Base-by-base conservation (phyloP, 1,140 invertebrate genomes). In the Lordiphosa mommai region DNA sequence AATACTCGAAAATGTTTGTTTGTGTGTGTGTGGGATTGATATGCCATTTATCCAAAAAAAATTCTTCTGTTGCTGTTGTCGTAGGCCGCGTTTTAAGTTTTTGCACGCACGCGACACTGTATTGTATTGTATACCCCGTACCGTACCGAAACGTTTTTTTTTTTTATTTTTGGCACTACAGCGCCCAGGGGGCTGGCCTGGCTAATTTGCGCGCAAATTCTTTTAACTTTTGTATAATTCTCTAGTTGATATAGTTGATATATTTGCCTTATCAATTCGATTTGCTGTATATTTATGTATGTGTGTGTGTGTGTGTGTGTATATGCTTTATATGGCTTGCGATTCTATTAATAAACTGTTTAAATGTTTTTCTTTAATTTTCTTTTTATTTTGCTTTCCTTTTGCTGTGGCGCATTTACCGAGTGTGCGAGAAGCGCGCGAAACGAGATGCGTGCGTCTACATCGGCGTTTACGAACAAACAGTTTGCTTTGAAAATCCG, bases 381-480 rank as follows among this genome's bases (percentile, higher is more conserved):
- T 14, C 12, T 14, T 50, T 46, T 49, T 52, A 20, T 47, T 46
- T 61, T 41, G 30, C 30, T 63, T 61, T 27, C 38, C 46, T 36
- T 36, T 65, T 64, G 6, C 23, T 27, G 23, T 7, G 56, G 60
- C 61, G 61, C 60, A 63, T 63, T 63, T 63, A 55, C 40, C 61
- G 52, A 49, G 6, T 52, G 6, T 52, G 59, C 61, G 57, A 60
- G 64, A 73, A 74, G 76, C 76, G 71, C 76, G 77, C 76, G 71
- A 76, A 67, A 63, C 66, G 76, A 65, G 48, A 56, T 50, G 60
- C 76, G 71, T 82, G 70, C 74, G 71, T 74, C 76, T 68, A 61
- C 72, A 51, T 79, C 72, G 60, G 60, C 72, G 72, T 66, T 76
- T 67, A 66, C 72, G 72, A 64, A 67, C 61, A 60, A 65, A 65